Base-by-base conservation (phyloP, 2,113 vertebrate genomes). In the Tautogolabrus adspersus region DNA sequence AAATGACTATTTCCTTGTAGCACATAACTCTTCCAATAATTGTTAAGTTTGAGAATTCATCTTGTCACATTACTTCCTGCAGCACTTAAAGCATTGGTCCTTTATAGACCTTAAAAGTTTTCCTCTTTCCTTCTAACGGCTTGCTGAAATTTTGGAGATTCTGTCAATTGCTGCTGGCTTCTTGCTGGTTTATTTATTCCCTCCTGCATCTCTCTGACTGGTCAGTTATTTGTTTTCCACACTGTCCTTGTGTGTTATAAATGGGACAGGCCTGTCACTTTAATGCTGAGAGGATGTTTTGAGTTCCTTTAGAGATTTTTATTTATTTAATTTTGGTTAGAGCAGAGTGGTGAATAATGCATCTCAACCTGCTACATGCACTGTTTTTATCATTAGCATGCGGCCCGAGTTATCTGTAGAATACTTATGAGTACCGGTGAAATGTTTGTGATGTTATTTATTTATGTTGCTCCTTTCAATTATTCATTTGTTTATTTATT, bases 401-500 rank as follows among this genome's bases (percentile, higher is more conserved):
- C 92, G 89, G 89, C 87, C 83, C 66, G 64, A 85, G 91, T 91
- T 93, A 93, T 94, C 92, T 94, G 86, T 89, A 85, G 88, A 92
- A 93, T 94, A 89, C 93, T 93, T 93, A 95, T 92, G 93, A 94
- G 92, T 92, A 88, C 93, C 71, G 79, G 90, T 12, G 85, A 93
- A 94, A 94, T 95, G 93, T 94, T 95, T 94, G 94, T 94, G 92
- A 94, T 94, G 93, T 95, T 94, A 95, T 95, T 95, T 95, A 95
- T 95, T 95, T 94, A 95, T 95, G 94, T 95, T 90, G 85, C 88
- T 85, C 83, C 90, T 93, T 93, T 95, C 94, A 94, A 95, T 95
- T 95, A 95, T 95, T 95, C 92, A 95, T 94, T 94, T 94, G 93
- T 95, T 95, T 94, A 95, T 95, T 95, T 95, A 95, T 95, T 95